Conservation (phyloP, 2,113 vertebrate genomes). For the Myxocyprinus asiaticus region DNA sequence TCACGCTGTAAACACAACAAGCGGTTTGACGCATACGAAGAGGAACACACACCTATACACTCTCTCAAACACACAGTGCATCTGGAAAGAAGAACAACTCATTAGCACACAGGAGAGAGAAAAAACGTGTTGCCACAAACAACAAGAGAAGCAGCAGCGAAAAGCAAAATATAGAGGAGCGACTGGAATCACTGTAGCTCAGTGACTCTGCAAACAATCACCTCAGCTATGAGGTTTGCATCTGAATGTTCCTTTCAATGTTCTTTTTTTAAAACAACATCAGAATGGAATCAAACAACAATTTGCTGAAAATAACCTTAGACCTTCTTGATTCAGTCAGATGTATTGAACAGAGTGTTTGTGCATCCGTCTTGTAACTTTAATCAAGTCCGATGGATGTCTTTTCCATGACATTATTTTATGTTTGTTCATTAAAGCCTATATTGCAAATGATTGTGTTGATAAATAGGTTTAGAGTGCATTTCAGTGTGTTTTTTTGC, state of each 20-base stretch:
- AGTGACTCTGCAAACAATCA: slow-evolving; percentile 31
- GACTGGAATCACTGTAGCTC: slow-evolving; percentile 35
- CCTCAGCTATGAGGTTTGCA: not conserved
- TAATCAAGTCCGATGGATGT: no score
- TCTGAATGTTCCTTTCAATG: slow-evolving; percentile 29
- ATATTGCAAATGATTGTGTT: no score
- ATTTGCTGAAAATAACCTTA: no score
- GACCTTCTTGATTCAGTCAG: no score
- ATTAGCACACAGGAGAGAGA: slow-evolving; percentile 50
- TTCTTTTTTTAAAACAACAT: not conserved
- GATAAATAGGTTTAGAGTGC: no score
- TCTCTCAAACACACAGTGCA: slow-evolving; percentile 33
- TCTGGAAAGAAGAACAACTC: slow-evolving; percentile 55
- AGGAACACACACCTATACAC: slow-evolving; percentile 27
- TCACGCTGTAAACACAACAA: slow-evolving; percentile 50
- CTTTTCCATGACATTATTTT: no score
- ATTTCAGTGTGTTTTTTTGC: no score
- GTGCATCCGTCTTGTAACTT: no score
- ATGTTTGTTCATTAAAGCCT: no score
- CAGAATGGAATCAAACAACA: not conserved
- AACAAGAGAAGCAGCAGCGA: slow-evolving; percentile 32
- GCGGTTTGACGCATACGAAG: slow-evolving; percentile 30
- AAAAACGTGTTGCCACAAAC: slow-evolving; percentile 31
- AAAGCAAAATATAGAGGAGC: slow-evolving; percentile 41
- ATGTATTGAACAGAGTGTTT: no score